Base-by-base conservation (phyloP, 2,888 invertebrate genomes). In the Cryptophagus acutangulus region DNA sequence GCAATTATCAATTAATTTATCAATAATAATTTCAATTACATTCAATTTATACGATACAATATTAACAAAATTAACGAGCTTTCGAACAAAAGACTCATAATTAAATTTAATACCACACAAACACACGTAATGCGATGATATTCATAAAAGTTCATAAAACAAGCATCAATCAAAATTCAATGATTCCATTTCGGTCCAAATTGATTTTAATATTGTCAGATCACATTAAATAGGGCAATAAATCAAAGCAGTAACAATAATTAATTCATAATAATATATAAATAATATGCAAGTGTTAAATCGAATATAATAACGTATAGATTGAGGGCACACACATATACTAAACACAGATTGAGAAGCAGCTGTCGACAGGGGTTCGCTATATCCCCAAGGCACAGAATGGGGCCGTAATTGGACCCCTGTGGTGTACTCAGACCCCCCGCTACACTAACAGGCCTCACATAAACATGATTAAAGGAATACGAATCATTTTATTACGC, bases 341-440 rank as follows among this genome's bases (percentile, higher is more conserved):
- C 43, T 41, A 37, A 31, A 33, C 44, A 45, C 40, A 45, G 31
- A 31, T 31, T 45, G 55, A 55, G 51, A 49, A 52, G 51, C 57
- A 57, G 58, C 55, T 52, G 56, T 41, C 50, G 41, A 24, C 43
- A 48, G 52, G 57, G 57, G 45, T 55, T 55, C 43, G n/a, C n/a
- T 17, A 17, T 38, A 24, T 40, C 49, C 55, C 53, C 48, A 48
- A 56, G 51, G 61, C 50, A 52, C 44, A 62, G 66, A 69, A 69
- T 67, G 63, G 68, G 58, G 59, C 57, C 63, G 63, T 69, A 69
- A 69, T 69, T 69, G 69, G 69, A 66, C 66, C 63, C 69, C 67
- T 57, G 62, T 46, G 49, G 63, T 17, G 54, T 40, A 33, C 48
- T 39, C 34, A 49, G 56, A 58, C 63, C 62, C 65, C 61, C 58